A percentile compares a stretch with the other conserved stretches of the same genome.
phyloP scores from a whole-genome alignment of 2,888 invertebrate species.

The Chrysina gloriosa region DNA sequence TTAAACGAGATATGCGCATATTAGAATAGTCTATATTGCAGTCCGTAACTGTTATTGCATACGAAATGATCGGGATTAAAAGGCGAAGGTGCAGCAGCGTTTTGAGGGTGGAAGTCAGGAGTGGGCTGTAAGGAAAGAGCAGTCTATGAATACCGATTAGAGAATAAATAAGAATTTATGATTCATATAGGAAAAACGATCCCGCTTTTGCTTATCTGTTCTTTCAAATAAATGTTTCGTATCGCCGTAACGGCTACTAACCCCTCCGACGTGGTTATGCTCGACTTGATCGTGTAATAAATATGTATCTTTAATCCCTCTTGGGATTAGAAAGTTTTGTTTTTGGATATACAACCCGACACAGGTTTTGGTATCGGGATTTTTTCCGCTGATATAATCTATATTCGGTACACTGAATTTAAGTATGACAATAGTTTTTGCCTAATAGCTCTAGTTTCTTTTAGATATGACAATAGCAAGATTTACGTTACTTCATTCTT shows the following conservation, averaged over 20 bases:
- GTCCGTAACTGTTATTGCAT: slow-evolving; percentile 7
- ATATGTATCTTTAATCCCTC: too few relatives aligned
- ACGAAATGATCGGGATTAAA: not conserved
- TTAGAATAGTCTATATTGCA: not conserved
- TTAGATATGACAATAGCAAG: too few relatives aligned
- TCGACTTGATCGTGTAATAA: not conserved
- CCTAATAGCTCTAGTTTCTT: too few relatives aligned
- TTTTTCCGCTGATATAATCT: too few relatives aligned
- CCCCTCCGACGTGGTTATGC: not conserved
- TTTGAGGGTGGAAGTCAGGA: not conserved
- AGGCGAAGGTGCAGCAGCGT: not conserved
- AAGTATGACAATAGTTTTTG: too few relatives aligned
- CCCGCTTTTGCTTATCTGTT: not conserved
- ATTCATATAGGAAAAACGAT: not conserved
- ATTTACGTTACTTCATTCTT: too few relatives aligned
- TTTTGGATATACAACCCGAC: too few relatives aligned
- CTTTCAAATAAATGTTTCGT: not conserved
- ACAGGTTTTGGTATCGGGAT: too few relatives aligned
- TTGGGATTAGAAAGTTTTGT: too few relatives aligned
- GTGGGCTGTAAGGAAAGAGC: not conserved
- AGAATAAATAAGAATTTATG: slow-evolving; percentile 18
- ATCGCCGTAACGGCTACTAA: not conserved
- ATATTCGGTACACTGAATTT: too few relatives aligned
- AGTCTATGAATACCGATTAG: slow-evolving; percentile 23
- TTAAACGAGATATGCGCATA: not conserved